Conservation (phyloP, 2,113 vertebrate genomes). For the Carassius auratus region DNA sequence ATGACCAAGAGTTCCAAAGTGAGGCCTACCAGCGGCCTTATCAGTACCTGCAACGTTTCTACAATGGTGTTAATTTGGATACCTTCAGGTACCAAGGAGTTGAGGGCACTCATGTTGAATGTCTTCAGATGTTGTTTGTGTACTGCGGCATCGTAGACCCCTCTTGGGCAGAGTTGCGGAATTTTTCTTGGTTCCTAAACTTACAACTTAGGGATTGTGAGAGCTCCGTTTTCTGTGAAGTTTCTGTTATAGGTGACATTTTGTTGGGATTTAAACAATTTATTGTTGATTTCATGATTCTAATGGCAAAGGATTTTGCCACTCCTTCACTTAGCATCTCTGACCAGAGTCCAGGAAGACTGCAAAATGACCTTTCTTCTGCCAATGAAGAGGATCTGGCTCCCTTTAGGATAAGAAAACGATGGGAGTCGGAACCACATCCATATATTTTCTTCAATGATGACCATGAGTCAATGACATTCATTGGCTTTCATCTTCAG, state of each 20-base stretch:
- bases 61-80: slow-evolving; percentile 76
- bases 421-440: slow-evolving; percentile 93
- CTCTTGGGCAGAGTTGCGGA: slow-evolving; percentile 90
- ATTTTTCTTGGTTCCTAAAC: slow-evolving; percentile 91
- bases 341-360: slow-evolving; percentile 86
- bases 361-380: slow-evolving; percentile 60
- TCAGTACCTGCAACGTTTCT: slow-evolving; percentile 87
- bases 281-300: slow-evolving; percentile 93
- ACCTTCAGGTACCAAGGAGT: slow-evolving; percentile 72
- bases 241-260: slow-evolving; percentile 76
- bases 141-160: slow-evolving; percentile 86
- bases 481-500: slow-evolving; percentile 90
- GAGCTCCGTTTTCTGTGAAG: slow-evolving; percentile 85
- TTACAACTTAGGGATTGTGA: slow-evolving; percentile 88
- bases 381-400: slow-evolving; percentile 83
- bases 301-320: slow-evolving; percentile 92
- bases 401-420: slow-evolving; percentile 88
- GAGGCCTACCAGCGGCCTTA: slow-evolving; percentile 90
- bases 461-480: slow-evolving; percentile 90
- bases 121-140: slow-evolving; percentile 86
- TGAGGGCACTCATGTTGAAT: slow-evolving; percentile 83
- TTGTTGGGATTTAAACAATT: slow-evolving; percentile 90
- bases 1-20: slow-evolving; percentile 81
- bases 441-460: slow-evolving; percentile 94
- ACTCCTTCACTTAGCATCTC: slow-evolving; percentile 71